Conservation (phyloP, 1,140 invertebrate genomes). For the Meloidogyne floridensis region DNA sequence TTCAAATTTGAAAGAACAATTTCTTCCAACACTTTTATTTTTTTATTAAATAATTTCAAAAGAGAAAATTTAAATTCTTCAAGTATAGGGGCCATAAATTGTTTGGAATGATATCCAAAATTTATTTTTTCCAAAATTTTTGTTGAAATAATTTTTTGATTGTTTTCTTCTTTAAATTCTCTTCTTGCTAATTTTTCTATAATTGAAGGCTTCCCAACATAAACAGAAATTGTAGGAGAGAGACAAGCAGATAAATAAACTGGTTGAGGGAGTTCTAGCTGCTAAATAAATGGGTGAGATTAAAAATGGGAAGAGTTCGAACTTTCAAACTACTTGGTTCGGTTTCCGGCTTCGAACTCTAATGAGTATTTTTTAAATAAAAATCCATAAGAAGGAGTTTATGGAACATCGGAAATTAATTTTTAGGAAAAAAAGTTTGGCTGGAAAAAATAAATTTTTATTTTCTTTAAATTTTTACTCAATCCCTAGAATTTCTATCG, state of each 20-base stretch:
- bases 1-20: slow-evolving; percentile 7
- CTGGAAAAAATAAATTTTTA: no score
- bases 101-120: neutral
- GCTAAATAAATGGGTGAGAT: neutral
- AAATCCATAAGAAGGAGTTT: no score
- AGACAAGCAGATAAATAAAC: slow-evolving; percentile 12
- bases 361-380: no score
- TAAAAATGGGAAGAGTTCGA: neutral
- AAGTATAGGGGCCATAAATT: neutral
- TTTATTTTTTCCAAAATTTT: slow-evolving; percentile 1
- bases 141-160: neutral
- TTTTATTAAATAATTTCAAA: neutral
- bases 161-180: neutral
- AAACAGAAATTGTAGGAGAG: neutral
- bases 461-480: no score
- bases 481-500: no score
- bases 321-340: no score
- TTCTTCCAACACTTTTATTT: neutral
- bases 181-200: neutral
- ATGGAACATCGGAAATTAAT: no score
- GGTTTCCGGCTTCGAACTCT: no score
- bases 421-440: no score
- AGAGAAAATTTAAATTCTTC: neutral
- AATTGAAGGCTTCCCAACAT: neutral
- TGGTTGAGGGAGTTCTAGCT: neutral